A percentile compares a stretch with the other conserved stretches of the same genome.
Conservation (phyloP, 1,140 invertebrate genomes). For the Mycetomoellerius zeteki region DNA sequence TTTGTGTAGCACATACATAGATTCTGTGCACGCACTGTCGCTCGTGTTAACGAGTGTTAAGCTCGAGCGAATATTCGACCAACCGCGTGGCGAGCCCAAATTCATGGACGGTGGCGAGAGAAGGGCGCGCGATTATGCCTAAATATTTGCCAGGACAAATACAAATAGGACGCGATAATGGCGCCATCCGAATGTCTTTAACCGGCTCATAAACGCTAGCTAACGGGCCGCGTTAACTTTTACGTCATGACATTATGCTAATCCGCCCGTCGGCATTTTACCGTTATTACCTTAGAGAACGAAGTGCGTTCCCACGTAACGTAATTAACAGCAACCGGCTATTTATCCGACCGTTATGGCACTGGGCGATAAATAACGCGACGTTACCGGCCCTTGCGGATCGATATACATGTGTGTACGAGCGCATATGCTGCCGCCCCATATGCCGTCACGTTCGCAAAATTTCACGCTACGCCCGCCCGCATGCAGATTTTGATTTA, state of each 20-base stretch:
- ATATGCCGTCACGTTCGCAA: constrained; percentile 53
- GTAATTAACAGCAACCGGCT: constrained; percentile 59
- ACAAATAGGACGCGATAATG: constrained; percentile 48
- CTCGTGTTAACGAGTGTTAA: constrained; percentile 39
- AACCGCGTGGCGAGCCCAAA: constrained; percentile 6
- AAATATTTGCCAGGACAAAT: constrained; percentile 63
- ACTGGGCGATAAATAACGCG: constrained; percentile 53
- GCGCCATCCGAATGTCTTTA: constrained; percentile 53
- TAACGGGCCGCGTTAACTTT: constrained; percentile 63
- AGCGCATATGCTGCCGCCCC: constrained; percentile 44
- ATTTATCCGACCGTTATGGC: constrained; percentile 57
- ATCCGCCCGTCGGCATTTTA: constrained; percentile 35
- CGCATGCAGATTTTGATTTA: constrained; percentile 61
- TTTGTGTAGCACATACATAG: neutral
- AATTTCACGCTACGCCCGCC: constrained; percentile 60
- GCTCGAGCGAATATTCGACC: constrained; percentile 15
- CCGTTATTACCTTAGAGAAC: constrained; percentile 56
- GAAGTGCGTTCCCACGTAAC: constrained; percentile 53
- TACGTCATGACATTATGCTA: constrained; percentile 59
- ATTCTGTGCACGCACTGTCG: neutral
- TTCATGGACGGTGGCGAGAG: neutral
- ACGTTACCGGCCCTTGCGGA: constrained; percentile 48
- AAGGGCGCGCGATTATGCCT: constrained; percentile 36
- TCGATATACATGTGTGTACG: constrained; percentile 37
- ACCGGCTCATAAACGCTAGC: constrained; percentile 52